phyloP scores from a whole-genome alignment of 2,797 vertebrate genomes.

The Podarcis siculus region DNA sequence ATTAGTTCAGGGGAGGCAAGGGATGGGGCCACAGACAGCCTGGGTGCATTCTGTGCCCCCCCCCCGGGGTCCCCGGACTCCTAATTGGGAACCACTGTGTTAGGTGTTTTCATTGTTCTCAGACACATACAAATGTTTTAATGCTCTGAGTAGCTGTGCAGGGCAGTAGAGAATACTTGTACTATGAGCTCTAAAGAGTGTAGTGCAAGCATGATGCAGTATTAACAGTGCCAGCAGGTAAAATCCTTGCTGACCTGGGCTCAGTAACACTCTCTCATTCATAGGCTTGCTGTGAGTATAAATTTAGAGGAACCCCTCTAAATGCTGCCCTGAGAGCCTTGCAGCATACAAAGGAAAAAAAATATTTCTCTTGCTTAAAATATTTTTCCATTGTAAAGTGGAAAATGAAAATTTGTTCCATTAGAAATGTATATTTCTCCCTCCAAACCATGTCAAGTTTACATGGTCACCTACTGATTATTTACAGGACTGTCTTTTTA shows the following conservation, averaged over 20 bases:
- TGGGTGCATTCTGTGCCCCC: no score
- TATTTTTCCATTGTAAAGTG: conserved; percentile 46
- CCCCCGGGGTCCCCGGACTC: no score
- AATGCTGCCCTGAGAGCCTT: neutral
- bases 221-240: neutral
- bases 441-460: neutral
- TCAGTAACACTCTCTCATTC: neutral
- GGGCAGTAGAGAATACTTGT: neutral
- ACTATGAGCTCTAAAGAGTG: neutral
- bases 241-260: neutral
- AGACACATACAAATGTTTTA: neutral
- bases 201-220: no score
- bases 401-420: conserved; percentile 53
- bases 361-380: conserved; percentile 36
- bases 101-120: neutral
- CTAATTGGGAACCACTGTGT: no score
- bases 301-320: neutral
- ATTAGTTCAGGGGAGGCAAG: no score
- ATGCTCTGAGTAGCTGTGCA: neutral
- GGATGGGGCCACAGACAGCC: no score
- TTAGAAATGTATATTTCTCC: conserved; percentile 27
- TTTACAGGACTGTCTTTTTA: conserved; percentile 18
- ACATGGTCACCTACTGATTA: neutral
- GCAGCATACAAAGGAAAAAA: neutral
- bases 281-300: neutral